Conservation (phyloP, 1,140 invertebrate species). For the Lysiphlebus fabarum region DNA sequence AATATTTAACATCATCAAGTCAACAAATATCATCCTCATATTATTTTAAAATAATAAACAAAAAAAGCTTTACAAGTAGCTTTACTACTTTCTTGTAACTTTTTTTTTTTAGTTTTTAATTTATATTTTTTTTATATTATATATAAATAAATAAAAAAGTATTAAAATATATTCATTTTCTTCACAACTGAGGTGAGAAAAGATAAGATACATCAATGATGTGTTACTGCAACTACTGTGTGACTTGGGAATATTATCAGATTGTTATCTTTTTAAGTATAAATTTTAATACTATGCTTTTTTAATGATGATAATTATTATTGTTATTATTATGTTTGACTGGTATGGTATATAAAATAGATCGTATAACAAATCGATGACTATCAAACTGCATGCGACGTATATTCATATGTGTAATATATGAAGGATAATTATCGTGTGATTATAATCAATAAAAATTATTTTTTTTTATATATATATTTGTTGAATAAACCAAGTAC, state of each 20-base stretch:
- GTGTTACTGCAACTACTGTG: conserved; percentile 10
- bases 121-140: too few relatives aligned
- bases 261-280: conserved; percentile 11
- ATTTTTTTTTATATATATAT: too few relatives aligned
- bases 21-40: too few relatives aligned
- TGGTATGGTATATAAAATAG: conserved; percentile 17
- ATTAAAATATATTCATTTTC: neutral
- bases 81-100: too few relatives aligned
- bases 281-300: neutral
- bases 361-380: conserved; percentile 26
- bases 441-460: too few relatives aligned
- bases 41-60: too few relatives aligned
- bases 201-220: neutral
- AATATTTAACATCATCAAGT: too few relatives aligned
- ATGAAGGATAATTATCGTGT: too few relatives aligned
- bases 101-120: too few relatives aligned
- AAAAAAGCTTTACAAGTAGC: too few relatives aligned
- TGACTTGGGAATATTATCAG: conserved; percentile 1
- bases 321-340: conserved; percentile 1
- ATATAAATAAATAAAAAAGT: neutral
- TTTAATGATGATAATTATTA: conserved; percentile 9
- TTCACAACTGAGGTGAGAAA: neutral
- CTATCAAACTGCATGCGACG: conserved; percentile 5
- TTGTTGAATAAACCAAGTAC: too few relatives aligned
- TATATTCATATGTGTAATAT: neutral